Conservation (phyloP, 2,113 vertebrate species). For the Callithrix jacchus region DNA sequence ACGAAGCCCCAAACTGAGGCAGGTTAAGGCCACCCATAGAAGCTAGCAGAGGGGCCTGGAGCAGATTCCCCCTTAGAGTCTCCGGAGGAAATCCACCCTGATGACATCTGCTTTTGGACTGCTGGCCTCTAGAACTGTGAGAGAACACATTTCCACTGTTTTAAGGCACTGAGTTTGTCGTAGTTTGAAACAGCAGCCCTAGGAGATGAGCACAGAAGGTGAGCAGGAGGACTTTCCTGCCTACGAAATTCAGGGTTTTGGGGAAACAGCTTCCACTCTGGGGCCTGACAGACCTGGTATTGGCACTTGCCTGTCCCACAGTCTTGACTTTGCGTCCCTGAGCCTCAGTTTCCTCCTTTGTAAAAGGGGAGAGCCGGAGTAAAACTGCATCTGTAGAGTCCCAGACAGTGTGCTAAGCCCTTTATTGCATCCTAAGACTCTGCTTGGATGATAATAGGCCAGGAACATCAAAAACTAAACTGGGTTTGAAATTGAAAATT, state of each 20-base stretch:
- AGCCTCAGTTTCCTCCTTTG: background rate
- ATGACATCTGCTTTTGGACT: background rate
- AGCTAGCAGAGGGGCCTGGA: background rate
- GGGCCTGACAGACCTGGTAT: background rate
- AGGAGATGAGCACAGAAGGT: background rate
- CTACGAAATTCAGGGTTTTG: background rate
- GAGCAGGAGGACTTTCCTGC: background rate
- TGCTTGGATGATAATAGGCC: background rate
- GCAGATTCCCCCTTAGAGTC: background rate
- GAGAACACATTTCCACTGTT: background rate
- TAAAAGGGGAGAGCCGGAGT: background rate
- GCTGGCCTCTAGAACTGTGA: background rate
- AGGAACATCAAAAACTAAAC: background rate
- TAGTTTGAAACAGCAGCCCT: background rate
- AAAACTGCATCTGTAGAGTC: background rate
- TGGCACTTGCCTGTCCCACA: background rate
- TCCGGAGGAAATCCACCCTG: background rate
- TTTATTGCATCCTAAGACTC: background rate
- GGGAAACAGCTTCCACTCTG: background rate
- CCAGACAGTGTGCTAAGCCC: background rate
- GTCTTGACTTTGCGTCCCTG: background rate
- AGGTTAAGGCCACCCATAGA: too few relatives aligned
- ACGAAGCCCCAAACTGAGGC: background rate
- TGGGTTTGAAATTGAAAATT: background rate
- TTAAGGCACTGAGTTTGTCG: background rate